A percentile compares a stretch with the other conserved stretches of the same genome.
Evolutionary conservation across 1,140 invertebrate genomes (phyloP).

Genomic region (Panagrolaimus sp.): DNA sequence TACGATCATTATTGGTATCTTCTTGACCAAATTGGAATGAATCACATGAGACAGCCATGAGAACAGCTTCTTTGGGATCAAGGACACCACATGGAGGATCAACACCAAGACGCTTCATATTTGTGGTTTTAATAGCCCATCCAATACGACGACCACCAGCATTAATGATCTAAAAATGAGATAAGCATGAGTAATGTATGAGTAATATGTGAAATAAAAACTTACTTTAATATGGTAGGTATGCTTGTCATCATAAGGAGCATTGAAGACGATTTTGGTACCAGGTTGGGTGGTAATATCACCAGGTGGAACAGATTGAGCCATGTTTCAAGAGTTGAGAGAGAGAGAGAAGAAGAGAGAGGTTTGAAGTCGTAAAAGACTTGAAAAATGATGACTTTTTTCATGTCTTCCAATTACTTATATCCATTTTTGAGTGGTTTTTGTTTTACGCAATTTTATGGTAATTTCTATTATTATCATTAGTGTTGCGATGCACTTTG

Average conservation of each 20-base stretch:
- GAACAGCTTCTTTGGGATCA: constrained; percentile 42
- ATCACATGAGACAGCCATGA: constrained; percentile 45
- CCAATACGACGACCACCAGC: constrained; percentile 40
- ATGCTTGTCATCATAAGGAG: constrained; percentile 15
- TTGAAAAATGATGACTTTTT: too few species aligned
- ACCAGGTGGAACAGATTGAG: constrained; percentile 10
- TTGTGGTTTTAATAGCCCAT: constrained; percentile 46
- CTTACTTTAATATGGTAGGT: constrained; percentile 9
- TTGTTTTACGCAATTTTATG: too few species aligned
- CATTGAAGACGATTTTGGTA: constrained; percentile 16
- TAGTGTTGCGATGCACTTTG: too few species aligned
- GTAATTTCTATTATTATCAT: too few species aligned
- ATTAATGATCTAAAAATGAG: constrained; percentile 38
- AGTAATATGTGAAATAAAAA: background rate
- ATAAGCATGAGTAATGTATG: background rate
- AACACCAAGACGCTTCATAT: constrained; percentile 35
- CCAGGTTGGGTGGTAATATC: constrained; percentile 9
- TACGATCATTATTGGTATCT: constrained; percentile 48
- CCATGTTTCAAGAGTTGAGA: background rate
- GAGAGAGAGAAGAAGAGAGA: too few species aligned
- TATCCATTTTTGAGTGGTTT: constrained; percentile 1
- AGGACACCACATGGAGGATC: constrained; percentile 40
- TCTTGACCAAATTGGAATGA: constrained; percentile 39
- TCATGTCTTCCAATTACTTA: too few species aligned
- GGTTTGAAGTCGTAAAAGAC: too few species aligned